These are phyloP conservation scores for Chamaea fasciata DNA, from an alignment of 2,113 vertebrate species.

Conservation along the genomic window DNA sequence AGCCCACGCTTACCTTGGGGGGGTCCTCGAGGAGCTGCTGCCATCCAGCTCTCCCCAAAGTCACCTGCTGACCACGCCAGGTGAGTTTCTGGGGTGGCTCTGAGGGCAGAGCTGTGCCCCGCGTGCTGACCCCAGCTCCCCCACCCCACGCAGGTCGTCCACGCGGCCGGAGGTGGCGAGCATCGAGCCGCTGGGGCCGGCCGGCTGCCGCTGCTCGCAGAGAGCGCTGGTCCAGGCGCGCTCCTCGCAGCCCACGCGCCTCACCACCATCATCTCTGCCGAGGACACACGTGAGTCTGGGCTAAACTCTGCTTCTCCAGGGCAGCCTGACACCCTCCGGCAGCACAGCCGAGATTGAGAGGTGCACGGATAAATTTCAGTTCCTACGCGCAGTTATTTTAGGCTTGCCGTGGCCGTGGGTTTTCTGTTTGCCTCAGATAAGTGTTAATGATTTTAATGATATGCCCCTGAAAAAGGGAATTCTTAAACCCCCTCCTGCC, in stretches of 20 bases:
- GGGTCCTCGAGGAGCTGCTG: background rate
- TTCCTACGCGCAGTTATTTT: background rate
- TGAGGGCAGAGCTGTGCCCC: too few species aligned
- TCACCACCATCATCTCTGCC: slow-evolving; percentile 85
- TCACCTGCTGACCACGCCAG: accelerated
- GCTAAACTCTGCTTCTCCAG: accelerated
- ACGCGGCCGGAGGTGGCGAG: slow-evolving; percentile 91
- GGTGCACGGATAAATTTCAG: background rate
- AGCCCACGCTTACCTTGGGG: accelerated
- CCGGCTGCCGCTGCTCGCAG: slow-evolving; percentile 80
- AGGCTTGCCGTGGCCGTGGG: accelerated
- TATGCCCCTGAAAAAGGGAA: background rate
- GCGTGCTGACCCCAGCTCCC: background rate
- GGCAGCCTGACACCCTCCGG: background rate
- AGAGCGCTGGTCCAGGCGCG: slow-evolving; percentile 87
- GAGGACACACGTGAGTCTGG: slow-evolving; percentile 76
- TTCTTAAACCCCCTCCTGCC: accelerated
- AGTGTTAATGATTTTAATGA: background rate
- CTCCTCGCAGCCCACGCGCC: slow-evolving; percentile 76
- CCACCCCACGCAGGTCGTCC: slow-evolving; percentile 76
- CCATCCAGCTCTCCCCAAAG: background rate
- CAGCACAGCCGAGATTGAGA: background rate
- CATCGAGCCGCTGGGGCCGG: slow-evolving; percentile 78
- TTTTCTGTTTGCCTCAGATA: background rate
- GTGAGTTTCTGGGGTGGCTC: background rate